Evolutionary conservation across 1,140 invertebrate species (phyloP), one percentile per base, ranked within the genome.

Genomic region (Calephelis virginiensis): DNA sequence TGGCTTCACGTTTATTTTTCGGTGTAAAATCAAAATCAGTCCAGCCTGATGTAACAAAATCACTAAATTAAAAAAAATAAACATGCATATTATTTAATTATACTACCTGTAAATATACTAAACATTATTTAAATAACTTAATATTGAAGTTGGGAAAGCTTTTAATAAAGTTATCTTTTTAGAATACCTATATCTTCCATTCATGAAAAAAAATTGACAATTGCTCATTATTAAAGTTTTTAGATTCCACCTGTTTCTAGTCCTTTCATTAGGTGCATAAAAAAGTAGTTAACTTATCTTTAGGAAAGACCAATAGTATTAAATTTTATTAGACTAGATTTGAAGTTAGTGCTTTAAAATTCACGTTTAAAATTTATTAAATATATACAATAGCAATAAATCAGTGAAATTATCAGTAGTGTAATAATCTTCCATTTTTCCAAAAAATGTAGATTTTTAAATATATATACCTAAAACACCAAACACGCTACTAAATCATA

Each of bases 221-320:
- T 87, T 87, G 85, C 85, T 87, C 85, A 87, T 80, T 81, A 68
- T 79, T 74, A 78, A 81, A 64, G 76, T 71, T 73, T 75, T 74
- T 75, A 61, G 73, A 82, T 82, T 80, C 75, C 81, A 83, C 50
- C 14, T 88, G 81, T 81, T 75, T 80, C 76, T 82, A 85, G 73
- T 78, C 76, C 80, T 74, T 78, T 78, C 73, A 85, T 82, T 76
- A 72, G 62, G 74, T 80, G 76, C 66, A 75, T 64, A 70, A 72
- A 48, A 69, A 75, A 80, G 73, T 76, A 73, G 71, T 73, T 78
- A 83, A 80, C 72, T 73, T 80, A 80, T 73, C 78, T 79, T 83
- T 87, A 89, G 85, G 82, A 85, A 86, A 80, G 87, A 90, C 86
- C 86, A 89, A 89, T 84, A 64, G 63, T 64, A 56, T 64, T 53